Conservation (phyloP, 2,888 invertebrate species). For the Lamellibrachia satsuma region DNA sequence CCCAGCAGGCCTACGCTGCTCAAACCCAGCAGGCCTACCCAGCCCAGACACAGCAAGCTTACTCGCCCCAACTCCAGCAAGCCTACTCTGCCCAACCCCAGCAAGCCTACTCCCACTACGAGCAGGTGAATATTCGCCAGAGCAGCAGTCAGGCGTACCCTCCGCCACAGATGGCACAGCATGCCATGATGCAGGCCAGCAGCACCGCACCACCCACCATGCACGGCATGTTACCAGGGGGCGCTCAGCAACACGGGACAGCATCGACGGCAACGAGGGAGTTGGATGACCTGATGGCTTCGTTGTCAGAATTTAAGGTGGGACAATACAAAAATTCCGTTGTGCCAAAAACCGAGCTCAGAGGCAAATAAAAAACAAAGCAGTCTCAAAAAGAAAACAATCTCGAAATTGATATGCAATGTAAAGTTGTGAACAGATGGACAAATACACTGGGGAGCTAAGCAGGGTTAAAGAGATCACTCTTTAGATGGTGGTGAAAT, state of each 20-base stretch:
- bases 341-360: no score
- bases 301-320: conserved; percentile 92
- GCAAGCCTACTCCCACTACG: conserved; percentile 33
- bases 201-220: neutral
- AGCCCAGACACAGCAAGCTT: neutral
- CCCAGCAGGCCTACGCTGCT: conserved; percentile 13
- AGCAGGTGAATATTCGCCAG: conserved; percentile 26
- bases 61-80: conserved; percentile 35
- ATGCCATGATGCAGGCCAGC: neutral
- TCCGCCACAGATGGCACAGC: conserved; percentile 13
- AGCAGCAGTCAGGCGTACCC: neutral
- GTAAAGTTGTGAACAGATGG: no score
- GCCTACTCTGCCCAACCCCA: conserved; percentile 35
- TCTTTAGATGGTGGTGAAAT: no score
- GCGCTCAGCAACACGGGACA: conserved; percentile 43
- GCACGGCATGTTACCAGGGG: conserved; percentile 14
- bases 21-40: conserved; percentile 27
- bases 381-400: no score
- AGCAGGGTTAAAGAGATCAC: no score
- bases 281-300: conserved; percentile 93
- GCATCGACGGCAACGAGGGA: conserved; percentile 92
- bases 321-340: conserved; percentile 37
- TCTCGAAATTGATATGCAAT: no score
- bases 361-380: no score
- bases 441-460: no score